Base-by-base conservation (phyloP, 2,113 vertebrate genomes). In the Agapornis roseicollis region DNA sequence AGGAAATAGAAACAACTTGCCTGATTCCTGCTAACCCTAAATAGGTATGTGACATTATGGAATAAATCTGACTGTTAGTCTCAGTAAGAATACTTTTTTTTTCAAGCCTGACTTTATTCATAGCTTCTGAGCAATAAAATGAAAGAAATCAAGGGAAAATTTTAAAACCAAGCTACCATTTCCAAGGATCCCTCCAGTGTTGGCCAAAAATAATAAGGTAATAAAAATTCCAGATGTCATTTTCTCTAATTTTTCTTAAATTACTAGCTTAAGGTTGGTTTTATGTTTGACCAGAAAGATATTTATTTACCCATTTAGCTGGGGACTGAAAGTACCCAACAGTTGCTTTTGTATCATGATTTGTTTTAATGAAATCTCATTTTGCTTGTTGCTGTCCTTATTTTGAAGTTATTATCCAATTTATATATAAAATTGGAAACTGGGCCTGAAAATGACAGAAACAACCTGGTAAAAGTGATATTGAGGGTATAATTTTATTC, bases 11-110 rank as follows among this genome's bases (percentile, higher is more conserved):
- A 56, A n/a, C 23, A 58, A 22, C 35, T 68, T 8, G 4, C 16
- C 71, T 86, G 56, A 81, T 87, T 97, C 53, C 37, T 93, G n/a
- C 94, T 93, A 94, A 90, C 79, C 55, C 50, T 83, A 85, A 80
- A 49, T 86, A 88, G 37, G 13, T 66, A 56, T 80, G 37, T 72
- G 61, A 82, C 60, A 81, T 39, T 41, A 61, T 46, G 22, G 35
- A 94, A 95, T 81, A 92, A 80, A 83, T 90, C 28, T 86, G 41
- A 90, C 4, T 53, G 46, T 37, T 87, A 2, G 2, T 58, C 37
- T 74, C 44, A 55, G n/a, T 50, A 53, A 53, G 72, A 86, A 8
- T 60, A 16, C 11, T 9, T 52, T 13, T 85, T 76, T 83, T 77
- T 88, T 41, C 28, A 78, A 84, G 56, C 17, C n/a, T 91, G 17